Conservation (phyloP, 2,888 invertebrate genomes). For the Orthosia cruda region DNA sequence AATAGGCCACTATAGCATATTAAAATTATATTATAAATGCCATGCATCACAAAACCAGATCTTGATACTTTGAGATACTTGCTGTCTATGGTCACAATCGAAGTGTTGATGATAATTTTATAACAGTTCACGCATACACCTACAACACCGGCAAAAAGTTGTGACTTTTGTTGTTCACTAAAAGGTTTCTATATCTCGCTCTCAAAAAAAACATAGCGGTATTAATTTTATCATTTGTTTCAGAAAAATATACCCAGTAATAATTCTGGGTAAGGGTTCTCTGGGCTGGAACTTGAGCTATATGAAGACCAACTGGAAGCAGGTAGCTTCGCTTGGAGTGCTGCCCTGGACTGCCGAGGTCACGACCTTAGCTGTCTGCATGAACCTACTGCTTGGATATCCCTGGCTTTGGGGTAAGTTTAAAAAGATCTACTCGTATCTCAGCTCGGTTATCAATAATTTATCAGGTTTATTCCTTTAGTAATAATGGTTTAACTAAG, state of each 20-base stretch:
- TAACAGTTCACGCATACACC: too few species aligned
- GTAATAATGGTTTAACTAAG: too few species aligned
- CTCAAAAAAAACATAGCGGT: not conserved
- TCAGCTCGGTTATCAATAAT: too few species aligned
- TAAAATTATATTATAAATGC: not conserved
- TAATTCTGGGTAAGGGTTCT: slow-evolving; percentile 87
- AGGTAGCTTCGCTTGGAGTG: slow-evolving; percentile 81
- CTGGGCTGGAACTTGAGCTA: slow-evolving; percentile 84
- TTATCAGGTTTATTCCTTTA: too few species aligned
- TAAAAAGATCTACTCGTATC: not conserved
- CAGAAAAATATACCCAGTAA: slow-evolving; percentile 87
- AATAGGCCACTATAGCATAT: not conserved
- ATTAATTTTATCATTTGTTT: slow-evolving; percentile 16
- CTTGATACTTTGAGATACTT: too few species aligned
- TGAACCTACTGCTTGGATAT: slow-evolving; percentile 81
- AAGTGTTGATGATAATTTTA: too few species aligned
- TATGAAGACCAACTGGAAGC: slow-evolving; percentile 83
- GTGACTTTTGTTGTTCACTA: too few species aligned
- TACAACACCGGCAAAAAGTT: too few species aligned
- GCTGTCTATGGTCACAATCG: too few species aligned
- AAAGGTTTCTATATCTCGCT: not conserved
- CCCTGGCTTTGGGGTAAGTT: slow-evolving; percentile 87
- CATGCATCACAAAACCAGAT: too few species aligned
- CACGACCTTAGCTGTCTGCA: slow-evolving; percentile 78
- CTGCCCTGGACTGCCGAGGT: slow-evolving; percentile 87